phyloP scores from a whole-genome alignment of 2,797 vertebrate species.

The Sebastolobus altivelis region DNA sequence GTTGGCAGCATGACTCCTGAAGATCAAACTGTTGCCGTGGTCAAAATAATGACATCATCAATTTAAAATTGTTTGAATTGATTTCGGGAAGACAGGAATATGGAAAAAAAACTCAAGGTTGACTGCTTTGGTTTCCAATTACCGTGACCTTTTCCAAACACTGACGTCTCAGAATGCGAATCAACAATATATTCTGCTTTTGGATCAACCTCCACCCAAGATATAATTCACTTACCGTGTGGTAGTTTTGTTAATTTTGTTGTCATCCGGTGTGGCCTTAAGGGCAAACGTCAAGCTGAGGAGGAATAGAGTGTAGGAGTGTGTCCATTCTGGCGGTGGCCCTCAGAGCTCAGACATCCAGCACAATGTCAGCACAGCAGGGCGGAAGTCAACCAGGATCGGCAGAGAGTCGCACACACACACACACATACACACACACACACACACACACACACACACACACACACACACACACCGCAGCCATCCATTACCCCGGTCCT shows the following conservation, averaged over 20 bases:
- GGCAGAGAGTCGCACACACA: constrained; percentile 11
- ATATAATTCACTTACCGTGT: constrained; percentile 68
- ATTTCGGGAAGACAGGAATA: constrained; percentile 64
- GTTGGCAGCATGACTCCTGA: constrained; percentile 51
- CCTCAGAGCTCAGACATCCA: constrained; percentile 26
- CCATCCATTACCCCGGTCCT: constrained; percentile 60
- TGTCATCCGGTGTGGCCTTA: constrained; percentile 60
- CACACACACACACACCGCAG: constrained; percentile 23
- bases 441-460: constrained; percentile 17
- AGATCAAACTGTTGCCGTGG: constrained; percentile 67
- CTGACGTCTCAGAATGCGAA: constrained; percentile 67
- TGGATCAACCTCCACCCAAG: constrained; percentile 57
- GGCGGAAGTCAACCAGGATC: constrained; percentile 34
- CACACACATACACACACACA: constrained; percentile 2
- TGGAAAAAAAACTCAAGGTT: constrained; percentile 60
- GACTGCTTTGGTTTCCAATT: constrained; percentile 71
- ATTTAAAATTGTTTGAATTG: constrained; percentile 67
- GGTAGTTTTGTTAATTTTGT: constrained; percentile 56
- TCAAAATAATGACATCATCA: constrained; percentile 76
- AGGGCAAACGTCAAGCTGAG: constrained; percentile 71
- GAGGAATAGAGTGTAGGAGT: constrained; percentile 44
- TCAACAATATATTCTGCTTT: constrained; percentile 66
- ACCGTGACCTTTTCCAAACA: constrained; percentile 72
- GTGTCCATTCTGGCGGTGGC: constrained; percentile 40
- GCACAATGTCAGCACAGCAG: constrained; percentile 53